Conservation (phyloP, 2,113 vertebrate genomes). For the Plectropomus leopardus region DNA sequence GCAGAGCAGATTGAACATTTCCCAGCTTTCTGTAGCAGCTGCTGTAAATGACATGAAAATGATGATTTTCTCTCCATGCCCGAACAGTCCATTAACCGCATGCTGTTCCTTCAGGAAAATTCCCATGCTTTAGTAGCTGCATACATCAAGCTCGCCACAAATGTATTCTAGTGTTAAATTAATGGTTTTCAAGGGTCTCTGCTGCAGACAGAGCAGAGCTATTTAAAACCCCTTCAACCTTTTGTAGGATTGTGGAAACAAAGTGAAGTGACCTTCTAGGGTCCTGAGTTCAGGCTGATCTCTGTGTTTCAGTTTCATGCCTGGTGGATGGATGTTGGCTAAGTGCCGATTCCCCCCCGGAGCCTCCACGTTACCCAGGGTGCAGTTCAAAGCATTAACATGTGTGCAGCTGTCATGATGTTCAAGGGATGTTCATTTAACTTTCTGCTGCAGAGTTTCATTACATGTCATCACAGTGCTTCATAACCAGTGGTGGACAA, state of each 20-base stretch:
- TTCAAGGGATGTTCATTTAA: conserved; percentile 42
- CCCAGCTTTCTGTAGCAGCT: conserved; percentile 57
- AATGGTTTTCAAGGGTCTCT: conserved; percentile 53
- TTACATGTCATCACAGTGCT: conserved; percentile 16
- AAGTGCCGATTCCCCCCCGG: conserved; percentile 19
- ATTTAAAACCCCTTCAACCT: conserved; percentile 35
- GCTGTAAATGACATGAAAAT: conserved; percentile 72
- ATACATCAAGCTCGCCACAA: conserved; percentile 46
- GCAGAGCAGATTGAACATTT: conserved; percentile 60
- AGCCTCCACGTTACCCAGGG: conserved; percentile 19
- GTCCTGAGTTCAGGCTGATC: conserved; percentile 32
- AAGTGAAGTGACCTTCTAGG: conserved; percentile 20
- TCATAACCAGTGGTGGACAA: no score
- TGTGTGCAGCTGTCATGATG: conserved; percentile 50
- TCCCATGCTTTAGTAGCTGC: conserved; percentile 47
- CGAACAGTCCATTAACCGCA: conserved; percentile 75
- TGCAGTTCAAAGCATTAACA: conserved; percentile 50
- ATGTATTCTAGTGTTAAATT: conserved; percentile 50
- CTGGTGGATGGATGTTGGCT: conserved; percentile 25
- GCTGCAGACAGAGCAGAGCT: conserved; percentile 40
- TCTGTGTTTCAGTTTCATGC: conserved; percentile 26
- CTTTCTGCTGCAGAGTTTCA: conserved; percentile 48
- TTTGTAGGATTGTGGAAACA: conserved; percentile 40
- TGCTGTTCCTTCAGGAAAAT: conserved; percentile 66
- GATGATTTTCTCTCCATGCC: conserved; percentile 62